A percentile compares a stretch with the other conserved stretches of the same genome.
These are phyloP conservation scores for Caenorhabditis sulstoni DNA, from an alignment of 2,888 invertebrate genomes.

Conservation along the genomic window DNA sequence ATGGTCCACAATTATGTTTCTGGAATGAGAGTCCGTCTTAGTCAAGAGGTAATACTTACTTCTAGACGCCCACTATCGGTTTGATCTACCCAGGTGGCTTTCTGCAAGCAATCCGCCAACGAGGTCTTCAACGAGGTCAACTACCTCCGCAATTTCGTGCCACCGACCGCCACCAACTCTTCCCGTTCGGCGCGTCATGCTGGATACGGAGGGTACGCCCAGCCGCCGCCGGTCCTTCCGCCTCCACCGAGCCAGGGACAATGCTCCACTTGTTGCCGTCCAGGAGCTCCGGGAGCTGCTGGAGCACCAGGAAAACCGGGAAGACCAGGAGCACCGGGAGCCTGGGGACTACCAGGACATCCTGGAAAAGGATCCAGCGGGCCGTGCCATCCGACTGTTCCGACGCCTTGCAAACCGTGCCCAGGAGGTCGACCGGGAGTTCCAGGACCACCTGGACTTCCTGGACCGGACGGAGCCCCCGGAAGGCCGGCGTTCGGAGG, in stretches of 20 bases:
- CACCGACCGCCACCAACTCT: conserved; percentile 9
- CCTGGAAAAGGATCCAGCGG: conserved; percentile 67
- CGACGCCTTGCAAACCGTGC: conserved; percentile 78
- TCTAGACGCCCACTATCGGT: no score
- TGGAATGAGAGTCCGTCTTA: conserved; percentile 42
- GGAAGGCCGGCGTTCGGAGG: conserved; percentile 58
- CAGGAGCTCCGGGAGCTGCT: conserved; percentile 70
- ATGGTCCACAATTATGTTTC: conserved; percentile 60
- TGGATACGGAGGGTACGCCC: conserved; percentile 41
- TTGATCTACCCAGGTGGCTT: conserved; percentile 24
- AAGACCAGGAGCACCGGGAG: conserved; percentile 73
- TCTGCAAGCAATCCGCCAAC: conserved; percentile 53
- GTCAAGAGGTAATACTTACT: conserved; percentile 40
- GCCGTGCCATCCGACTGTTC: conserved; percentile 71
- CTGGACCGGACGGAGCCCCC: conserved; percentile 60
- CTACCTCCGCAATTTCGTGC: conserved; percentile 29
- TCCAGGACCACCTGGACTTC: conserved; percentile 60
- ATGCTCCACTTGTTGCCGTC: conserved; percentile 73
- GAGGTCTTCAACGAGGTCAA: conserved; percentile 59
- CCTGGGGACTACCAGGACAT: conserved; percentile 74
- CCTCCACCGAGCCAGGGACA: background rate
- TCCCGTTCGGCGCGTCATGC: conserved; percentile 48
- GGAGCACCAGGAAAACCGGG: conserved; percentile 73
- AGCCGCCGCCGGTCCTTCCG: conserved; percentile 26
- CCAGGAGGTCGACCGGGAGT: conserved; percentile 64